These are phyloP conservation scores for Brachymystax lenok DNA, from an alignment of 2,797 vertebrate genomes.

Conservation along the genomic window DNA sequence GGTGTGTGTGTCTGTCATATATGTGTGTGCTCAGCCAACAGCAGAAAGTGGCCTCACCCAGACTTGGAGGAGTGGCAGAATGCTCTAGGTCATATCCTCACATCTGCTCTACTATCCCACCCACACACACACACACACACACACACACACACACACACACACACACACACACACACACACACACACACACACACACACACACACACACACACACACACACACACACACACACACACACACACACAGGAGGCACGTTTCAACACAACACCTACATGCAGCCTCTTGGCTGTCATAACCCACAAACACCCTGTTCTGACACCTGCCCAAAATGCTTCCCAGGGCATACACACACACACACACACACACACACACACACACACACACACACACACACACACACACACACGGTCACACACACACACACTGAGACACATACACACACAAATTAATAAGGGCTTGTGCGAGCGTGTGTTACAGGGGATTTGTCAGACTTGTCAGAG, in stretches of 20 bases:
- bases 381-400: background rate
- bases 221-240: constrained; percentile 11
- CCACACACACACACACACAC: constrained; percentile 21
- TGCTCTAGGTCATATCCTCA: constrained; percentile 44
- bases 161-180: constrained; percentile 8
- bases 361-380: constrained; percentile 19
- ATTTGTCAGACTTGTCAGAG: constrained; percentile 11
- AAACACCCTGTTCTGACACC: constrained; percentile 47
- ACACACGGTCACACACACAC: constrained; percentile 18
- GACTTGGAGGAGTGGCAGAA: constrained; percentile 46
- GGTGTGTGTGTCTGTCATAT: constrained; percentile 8
- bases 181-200: constrained; percentile 21
- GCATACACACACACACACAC: constrained; percentile 12
- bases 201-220: background rate
- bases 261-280: constrained; percentile 39
- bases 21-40: constrained; percentile 57
- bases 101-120: constrained; percentile 51
- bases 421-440: constrained; percentile 17
- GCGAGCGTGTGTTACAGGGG: constrained; percentile 44
- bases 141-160: background rate
- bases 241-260: background rate
- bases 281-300: constrained; percentile 46
- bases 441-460: constrained; percentile 27
- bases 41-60: constrained; percentile 43
- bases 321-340: constrained; percentile 46